Percentiles rank a stretch among this genome's conserved stretches.
Conservation (phyloP, 2,113 vertebrate genomes). For the Xiphorhynchus elegans region DNA sequence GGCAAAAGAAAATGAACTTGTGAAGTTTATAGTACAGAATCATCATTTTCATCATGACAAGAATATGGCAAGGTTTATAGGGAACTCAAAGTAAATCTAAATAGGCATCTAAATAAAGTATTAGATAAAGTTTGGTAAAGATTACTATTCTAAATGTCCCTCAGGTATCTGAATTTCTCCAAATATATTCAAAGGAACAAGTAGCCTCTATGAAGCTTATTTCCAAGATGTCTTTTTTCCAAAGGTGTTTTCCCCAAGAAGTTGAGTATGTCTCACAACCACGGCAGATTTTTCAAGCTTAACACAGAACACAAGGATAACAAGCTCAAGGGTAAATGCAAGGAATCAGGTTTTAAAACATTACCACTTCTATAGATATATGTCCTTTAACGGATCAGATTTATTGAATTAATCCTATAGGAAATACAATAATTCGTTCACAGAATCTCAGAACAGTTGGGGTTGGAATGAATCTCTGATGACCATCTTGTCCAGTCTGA, state of each 20-base stretch:
- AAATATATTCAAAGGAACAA: neutral
- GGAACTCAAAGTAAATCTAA: neutral
- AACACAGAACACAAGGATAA: neutral
- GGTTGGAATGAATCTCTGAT: neutral
- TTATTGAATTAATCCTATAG: neutral
- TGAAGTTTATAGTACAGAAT: neutral
- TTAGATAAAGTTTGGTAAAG: neutral
- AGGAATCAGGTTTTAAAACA: neutral
- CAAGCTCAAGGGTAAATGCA: neutral
- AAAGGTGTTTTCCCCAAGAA: neutral
- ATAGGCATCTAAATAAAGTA: neutral
- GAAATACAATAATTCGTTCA: neutral
- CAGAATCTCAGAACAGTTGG: neutral
- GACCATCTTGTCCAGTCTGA: too few species aligned
- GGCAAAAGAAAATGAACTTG: neutral
- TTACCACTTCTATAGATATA: neutral
- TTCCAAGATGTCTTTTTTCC: neutral
- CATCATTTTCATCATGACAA: neutral
- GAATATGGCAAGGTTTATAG: neutral
- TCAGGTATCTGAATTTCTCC: neutral
- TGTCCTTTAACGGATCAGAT: neutral
- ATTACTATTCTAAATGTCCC: neutral
- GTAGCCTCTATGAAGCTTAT: neutral
- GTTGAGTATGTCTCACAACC: neutral
- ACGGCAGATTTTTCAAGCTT: neutral